Evolutionary conservation across 2,888 invertebrate genomes (phyloP).

Genomic region (Hirtodrosophila histrioides): DNA sequence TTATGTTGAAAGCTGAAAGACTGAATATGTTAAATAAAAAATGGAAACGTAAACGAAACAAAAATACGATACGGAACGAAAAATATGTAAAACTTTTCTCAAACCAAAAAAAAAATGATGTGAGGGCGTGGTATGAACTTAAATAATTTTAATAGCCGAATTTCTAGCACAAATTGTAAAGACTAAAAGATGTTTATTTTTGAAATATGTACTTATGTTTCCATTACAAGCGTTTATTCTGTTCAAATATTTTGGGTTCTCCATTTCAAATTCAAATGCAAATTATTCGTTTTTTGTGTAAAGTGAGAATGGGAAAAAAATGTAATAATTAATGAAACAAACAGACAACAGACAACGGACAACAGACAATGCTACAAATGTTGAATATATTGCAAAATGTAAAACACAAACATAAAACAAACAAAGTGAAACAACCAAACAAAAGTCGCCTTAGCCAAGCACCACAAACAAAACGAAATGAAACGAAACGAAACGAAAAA

Average conservation of each 20-base stretch:
- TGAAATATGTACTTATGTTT: slow-evolving; percentile 19
- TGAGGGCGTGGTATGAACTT: slow-evolving; percentile 55
- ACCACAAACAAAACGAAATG: slow-evolving; percentile 68
- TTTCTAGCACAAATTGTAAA: slow-evolving; percentile 77
- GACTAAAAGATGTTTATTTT: slow-evolving; percentile 50
- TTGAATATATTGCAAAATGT: slow-evolving; percentile 61
- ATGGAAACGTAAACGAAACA: slow-evolving; percentile 29
- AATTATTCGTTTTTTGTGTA: slow-evolving; percentile 59
- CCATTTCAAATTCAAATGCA: slow-evolving; percentile 48
- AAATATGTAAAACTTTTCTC: slow-evolving; percentile 65
- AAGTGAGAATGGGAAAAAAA: slow-evolving; percentile 46
- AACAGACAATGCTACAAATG: slow-evolving; percentile 47
- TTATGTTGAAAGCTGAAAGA: slow-evolving; percentile 81
- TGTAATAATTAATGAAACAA: slow-evolving; percentile 28
- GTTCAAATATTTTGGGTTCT: slow-evolving; percentile 34
- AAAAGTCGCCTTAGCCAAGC: slow-evolving; percentile 78
- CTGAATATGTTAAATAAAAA: slow-evolving; percentile 81
- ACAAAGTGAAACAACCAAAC: slow-evolving; percentile 73
- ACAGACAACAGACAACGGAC: slow-evolving; percentile 32
- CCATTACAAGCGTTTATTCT: slow-evolving; percentile 30
- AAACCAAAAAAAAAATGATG: slow-evolving; percentile 36
- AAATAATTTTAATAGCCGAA: slow-evolving; percentile 80
- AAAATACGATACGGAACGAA: slow-evolving; percentile 32
- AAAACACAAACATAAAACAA: slow-evolving; percentile 46
- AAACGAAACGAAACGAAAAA: slow-evolving; percentile 53